phyloP scores from a whole-genome alignment of 2,888 invertebrate species.

The Ophion slaviceki region DNA sequence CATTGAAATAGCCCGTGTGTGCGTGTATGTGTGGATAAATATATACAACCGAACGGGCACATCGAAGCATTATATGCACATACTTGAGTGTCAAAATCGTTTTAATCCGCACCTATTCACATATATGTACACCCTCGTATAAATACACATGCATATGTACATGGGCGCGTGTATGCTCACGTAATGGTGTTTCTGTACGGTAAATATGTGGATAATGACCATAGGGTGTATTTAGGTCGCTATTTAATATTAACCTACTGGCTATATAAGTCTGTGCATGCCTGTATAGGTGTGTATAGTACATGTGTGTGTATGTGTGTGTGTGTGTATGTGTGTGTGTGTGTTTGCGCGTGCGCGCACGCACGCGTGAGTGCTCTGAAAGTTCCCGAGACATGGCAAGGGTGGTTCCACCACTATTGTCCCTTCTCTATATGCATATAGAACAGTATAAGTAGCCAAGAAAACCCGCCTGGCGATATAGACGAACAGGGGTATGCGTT shows the following conservation, averaged over 20 bases:
- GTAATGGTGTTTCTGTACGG: background rate
- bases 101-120: constrained; percentile 11
- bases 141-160: constrained; percentile 8
- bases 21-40: background rate
- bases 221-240: constrained; percentile 59
- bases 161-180: background rate
- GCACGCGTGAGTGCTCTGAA: background rate
- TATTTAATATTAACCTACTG: constrained; percentile 52
- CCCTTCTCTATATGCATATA: constrained; percentile 1
- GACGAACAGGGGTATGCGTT: constrained; percentile 39
- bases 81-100: constrained; percentile 8
- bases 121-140: background rate
- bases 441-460: constrained; percentile 12
- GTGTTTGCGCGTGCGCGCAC: background rate
- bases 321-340: background rate
- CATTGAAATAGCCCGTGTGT: constrained; percentile 38
- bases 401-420: constrained; percentile 38
- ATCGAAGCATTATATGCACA: background rate
- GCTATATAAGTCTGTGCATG: background rate
- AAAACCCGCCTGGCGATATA: constrained; percentile 39
- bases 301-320: background rate
- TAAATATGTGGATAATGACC: constrained; percentile 18
- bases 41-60: background rate
- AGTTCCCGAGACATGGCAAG: constrained; percentile 41
- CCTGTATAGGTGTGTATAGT: background rate